Evolutionary conservation across 2,888 invertebrate genomes (phyloP).

Genomic region (Resseliella maxima): DNA sequence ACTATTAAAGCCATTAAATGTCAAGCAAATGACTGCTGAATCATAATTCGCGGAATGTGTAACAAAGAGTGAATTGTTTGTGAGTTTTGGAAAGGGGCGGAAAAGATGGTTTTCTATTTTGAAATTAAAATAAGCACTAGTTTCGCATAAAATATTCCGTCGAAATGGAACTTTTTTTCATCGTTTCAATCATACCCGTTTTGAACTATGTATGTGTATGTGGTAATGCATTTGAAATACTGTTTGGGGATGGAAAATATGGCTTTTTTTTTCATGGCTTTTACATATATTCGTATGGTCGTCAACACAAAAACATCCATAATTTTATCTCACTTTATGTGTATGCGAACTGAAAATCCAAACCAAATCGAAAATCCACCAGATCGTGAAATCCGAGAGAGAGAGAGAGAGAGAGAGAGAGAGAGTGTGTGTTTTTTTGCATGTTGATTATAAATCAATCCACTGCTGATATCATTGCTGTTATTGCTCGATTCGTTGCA

Average conservation of each 20-base stretch:
- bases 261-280: too few species aligned
- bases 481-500: background rate
- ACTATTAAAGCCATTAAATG: too few species aligned
- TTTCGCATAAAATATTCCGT: background rate
- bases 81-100: too few species aligned
- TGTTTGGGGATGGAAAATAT: too few species aligned
- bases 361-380: too few species aligned
- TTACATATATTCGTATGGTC: too few species aligned
- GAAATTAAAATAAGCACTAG: background rate
- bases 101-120: background rate
- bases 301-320: background rate
- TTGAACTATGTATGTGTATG: too few species aligned
- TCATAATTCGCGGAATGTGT: too few species aligned
- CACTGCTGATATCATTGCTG: background rate
- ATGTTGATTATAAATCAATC: conserved; percentile 37
- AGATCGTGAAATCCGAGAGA: too few species aligned
- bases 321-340: conserved; percentile 45
- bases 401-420: too few species aligned
- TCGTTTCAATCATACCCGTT: background rate
- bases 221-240: too few species aligned
- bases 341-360: background rate
- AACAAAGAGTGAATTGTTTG: too few species aligned
- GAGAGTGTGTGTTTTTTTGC: background rate
- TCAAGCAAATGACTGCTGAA: background rate
- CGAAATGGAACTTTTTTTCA: background rate